These are phyloP conservation scores for Pachyramphus minor DNA, from an alignment of 2,113 vertebrate genomes.

Conservation along the genomic window DNA sequence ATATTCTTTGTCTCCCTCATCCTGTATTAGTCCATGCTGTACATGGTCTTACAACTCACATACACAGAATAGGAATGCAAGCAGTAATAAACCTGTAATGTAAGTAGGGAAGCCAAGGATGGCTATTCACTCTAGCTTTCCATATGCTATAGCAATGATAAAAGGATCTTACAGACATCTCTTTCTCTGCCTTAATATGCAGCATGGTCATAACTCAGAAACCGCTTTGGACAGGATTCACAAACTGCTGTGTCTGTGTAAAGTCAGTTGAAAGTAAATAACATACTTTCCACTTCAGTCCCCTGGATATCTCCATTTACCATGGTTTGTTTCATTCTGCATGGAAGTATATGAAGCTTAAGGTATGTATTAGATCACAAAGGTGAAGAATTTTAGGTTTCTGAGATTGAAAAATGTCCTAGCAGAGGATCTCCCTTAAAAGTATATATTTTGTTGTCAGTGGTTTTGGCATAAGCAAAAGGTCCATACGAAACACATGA, in stretches of 20 bases:
- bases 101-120: neutral
- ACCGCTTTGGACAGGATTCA: constrained; percentile 41
- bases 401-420: neutral
- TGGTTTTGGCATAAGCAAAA: neutral
- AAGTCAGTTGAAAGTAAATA: constrained; percentile 45
- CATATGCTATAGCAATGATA: constrained; percentile 19
- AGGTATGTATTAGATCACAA: neutral
- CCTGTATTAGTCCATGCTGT: neutral
- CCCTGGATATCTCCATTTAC: constrained; percentile 9
- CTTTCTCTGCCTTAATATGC: neutral
- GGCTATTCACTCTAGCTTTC: constrained; percentile 6
- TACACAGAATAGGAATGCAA: constrained; percentile 29
- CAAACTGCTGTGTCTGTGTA: constrained; percentile 36
- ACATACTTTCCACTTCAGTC: neutral
- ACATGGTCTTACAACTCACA: neutral
- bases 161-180: constrained; percentile 29
- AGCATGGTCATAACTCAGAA: constrained; percentile 27
- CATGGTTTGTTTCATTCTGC: neutral
- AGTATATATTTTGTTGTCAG: neutral
- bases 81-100: constrained; percentile 29
- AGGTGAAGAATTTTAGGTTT: neutral
- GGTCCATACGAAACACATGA: neutral
- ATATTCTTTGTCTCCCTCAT: neutral
- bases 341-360: neutral
- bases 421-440: neutral